Evolutionary conservation across 2,797 vertebrate species (phyloP), one percentile per base, ranked within the genome.

Genomic region (Adrianichthys oophorus): DNA sequence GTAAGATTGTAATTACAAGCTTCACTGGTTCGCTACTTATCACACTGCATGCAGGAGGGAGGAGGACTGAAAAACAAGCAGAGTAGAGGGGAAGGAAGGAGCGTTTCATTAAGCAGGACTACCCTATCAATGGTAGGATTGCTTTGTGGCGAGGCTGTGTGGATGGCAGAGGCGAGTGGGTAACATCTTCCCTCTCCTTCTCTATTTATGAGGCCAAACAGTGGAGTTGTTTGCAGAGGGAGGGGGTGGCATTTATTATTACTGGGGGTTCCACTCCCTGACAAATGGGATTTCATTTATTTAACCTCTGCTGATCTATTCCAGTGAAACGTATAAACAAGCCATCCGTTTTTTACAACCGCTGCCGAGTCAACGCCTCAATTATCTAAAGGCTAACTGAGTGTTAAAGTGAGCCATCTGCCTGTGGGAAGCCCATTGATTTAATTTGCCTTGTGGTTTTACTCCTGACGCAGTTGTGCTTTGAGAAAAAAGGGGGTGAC

Each of bases 361-460:
- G 64, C 94, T 92, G 90, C 79, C 47, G 95, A 98, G 95, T 96
- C 95, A 94, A 96, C 93, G 95, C 95, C 95, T 99, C 96, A 96
- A 98, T 99, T 98, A 99, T 97, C 95, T 97, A 96, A 96, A 97
- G 96, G 95, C 96, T 99, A 98, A 99, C 95, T 96, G 96, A 98
- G 95, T 98, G 96, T 96, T 97, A 98, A 98, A 98, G 95, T 95
- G 89, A 96, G 95, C 96, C 97, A 98, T 99, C 97, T 99, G 97
- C 95, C 95, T 92, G 93, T 92, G 72, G 93, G 94, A 94, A 95
- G 94, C 93, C 93, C 93, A 94, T 94, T 98, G 95, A 98, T 99
- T 98, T 97, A 95, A 98, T 99, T 98, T 97, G 94, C 94, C 94
- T 90, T 87, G 82, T 93, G 94, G 62, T 95, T 95, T 92, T 84